phyloP scores from a whole-genome alignment of 2,888 invertebrate genomes.

The Dinocampus coccinellae region DNA sequence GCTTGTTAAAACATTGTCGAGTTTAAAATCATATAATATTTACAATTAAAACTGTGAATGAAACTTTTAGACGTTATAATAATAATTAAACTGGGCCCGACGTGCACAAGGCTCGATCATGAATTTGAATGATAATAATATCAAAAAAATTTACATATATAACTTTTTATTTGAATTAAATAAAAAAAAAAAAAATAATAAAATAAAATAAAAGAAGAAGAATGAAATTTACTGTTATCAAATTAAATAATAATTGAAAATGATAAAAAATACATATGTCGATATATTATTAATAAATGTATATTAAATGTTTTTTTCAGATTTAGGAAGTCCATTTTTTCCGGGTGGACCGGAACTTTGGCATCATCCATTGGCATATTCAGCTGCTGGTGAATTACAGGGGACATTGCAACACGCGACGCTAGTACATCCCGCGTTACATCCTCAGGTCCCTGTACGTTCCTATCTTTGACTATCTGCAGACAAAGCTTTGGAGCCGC shows the following conservation, averaged over 20 bases:
- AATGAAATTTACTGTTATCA: constrained; percentile 43
- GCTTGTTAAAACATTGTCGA: not conserved
- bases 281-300: too few species aligned
- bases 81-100: constrained; percentile 13
- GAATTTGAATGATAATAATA: not conserved
- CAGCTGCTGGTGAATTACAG: constrained; percentile 85
- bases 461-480: constrained; percentile 98
- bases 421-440: constrained; percentile 96
- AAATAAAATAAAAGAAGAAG: constrained; percentile 9
- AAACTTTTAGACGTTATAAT: constrained; percentile 16
- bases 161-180: not conserved
- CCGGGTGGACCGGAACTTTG: constrained; percentile 94
- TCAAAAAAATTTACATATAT: not conserved
- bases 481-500: constrained; percentile 79
- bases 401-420: constrained; percentile 88
- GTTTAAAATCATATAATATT: not conserved
- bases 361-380: constrained; percentile 90
- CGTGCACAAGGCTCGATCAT: not conserved
- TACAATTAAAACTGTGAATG: constrained; percentile 33
- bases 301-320: constrained; percentile 79
- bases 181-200: constrained; percentile 3
- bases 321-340: constrained; percentile 96
- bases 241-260: too few species aligned
- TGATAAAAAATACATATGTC: too few species aligned
- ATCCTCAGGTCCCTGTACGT: constrained; percentile 97